Evolutionary conservation across 2,797 vertebrate genomes (phyloP).

Genomic region (Dromococcyx pavoninus): DNA sequence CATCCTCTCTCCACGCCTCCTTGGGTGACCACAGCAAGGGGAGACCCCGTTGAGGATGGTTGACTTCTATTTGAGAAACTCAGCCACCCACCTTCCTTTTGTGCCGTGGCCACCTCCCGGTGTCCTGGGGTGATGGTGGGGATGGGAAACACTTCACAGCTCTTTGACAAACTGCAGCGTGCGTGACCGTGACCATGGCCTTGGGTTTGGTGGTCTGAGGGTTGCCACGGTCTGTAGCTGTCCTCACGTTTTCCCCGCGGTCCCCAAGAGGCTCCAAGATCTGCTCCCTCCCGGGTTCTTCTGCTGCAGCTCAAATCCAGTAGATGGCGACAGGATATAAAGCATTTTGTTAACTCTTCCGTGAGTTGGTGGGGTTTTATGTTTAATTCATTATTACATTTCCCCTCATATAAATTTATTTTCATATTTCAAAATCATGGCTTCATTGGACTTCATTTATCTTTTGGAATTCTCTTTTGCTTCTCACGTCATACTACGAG

Average conservation of each 20-base stretch:
- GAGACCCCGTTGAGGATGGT: neutral
- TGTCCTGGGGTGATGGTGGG: neutral
- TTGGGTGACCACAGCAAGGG: neutral
- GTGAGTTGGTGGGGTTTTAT: neutral
- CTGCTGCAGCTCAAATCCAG: constrained; percentile 26
- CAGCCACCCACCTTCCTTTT: neutral
- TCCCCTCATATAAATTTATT: neutral
- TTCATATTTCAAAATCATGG: neutral
- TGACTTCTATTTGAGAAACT: accelerated
- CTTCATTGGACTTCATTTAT: neutral
- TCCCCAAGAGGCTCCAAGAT: neutral
- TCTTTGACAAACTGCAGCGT: neutral
- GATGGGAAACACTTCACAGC: neutral
- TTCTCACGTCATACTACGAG: neutral
- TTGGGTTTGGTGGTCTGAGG: neutral
- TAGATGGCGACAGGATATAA: constrained; percentile 67
- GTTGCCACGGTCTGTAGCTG: neutral
- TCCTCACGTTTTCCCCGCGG: accelerated
- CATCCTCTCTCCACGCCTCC: neutral
- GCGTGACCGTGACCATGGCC: neutral
- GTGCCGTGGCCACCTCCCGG: accelerated
- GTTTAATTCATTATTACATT: neutral
- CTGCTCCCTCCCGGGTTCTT: neutral
- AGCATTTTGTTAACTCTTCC: neutral
- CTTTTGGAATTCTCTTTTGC: neutral